Conservation (phyloP, 2,113 vertebrate genomes). For the Capreolus pygargus region DNA sequence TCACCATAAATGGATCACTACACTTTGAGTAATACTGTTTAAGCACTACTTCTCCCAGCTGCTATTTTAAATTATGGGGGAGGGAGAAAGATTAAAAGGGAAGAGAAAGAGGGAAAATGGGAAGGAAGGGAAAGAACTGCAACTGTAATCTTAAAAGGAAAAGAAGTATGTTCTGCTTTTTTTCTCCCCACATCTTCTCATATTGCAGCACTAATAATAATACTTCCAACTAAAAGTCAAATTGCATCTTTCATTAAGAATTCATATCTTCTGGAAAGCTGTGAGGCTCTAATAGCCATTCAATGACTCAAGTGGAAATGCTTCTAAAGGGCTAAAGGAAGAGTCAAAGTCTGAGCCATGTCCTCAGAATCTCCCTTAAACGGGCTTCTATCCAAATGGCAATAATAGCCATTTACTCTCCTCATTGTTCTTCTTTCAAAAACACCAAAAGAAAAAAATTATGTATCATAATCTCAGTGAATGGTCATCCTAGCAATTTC, state of each 20-base stretch:
- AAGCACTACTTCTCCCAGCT: not conserved
- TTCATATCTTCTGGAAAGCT: not conserved
- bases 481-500: not conserved
- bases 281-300: not conserved
- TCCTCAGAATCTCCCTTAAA: not conserved
- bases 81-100: not conserved
- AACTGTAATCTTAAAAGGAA: not conserved
- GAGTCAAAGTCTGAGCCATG: not conserved
- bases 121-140: not conserved
- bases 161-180: not conserved
- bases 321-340: slow-evolving; percentile 1
- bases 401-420: not conserved
- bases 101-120: too few species aligned
- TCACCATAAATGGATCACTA: rapidly evolving
- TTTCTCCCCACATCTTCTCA: not conserved
- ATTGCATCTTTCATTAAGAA: slow-evolving; percentile 6
- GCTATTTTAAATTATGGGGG: not conserved
- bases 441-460: not conserved
- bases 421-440: not conserved
- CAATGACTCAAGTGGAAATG: not conserved
- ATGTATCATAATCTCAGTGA: not conserved
- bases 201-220: not conserved
- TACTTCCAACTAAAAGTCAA: slow-evolving; percentile 1
- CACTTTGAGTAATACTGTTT: not conserved
- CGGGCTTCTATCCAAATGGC: not conserved